Evolutionary conservation across 2,113 vertebrate species (phyloP).

Genomic region (Etia nguti): DNA sequence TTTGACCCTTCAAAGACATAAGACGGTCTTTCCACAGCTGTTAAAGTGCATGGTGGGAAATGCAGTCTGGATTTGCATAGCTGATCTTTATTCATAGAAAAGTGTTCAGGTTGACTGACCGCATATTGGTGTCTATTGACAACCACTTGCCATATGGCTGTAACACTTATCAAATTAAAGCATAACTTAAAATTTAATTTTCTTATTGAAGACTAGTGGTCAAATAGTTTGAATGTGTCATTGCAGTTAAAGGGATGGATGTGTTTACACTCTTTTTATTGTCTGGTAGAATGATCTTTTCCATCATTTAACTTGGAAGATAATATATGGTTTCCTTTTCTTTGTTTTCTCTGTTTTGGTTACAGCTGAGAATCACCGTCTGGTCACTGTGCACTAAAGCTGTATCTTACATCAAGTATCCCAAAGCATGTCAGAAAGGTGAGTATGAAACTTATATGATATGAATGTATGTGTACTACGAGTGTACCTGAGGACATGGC

Average conservation of each 20-base stretch:
- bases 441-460: constrained; percentile 54
- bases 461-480: not conserved
- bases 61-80: not conserved
- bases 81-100: not conserved
- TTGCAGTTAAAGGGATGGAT: not conserved
- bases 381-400: constrained; percentile 98
- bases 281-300: not conserved
- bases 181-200: not conserved
- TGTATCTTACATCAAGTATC: constrained; percentile 97
- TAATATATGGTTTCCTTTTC: not conserved
- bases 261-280: not conserved
- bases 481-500: constrained; percentile 56
- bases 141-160: not conserved
- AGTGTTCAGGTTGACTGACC: constrained; percentile 2
- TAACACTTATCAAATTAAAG: not conserved
- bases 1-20: not conserved
- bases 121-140: not conserved
- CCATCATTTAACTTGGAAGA: constrained; percentile 6
- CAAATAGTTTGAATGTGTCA: not conserved
- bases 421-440: constrained; percentile 95
- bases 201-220: not conserved
- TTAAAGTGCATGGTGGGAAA: not conserved
- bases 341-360: not conserved
- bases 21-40: not conserved
- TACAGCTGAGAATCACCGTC: constrained; percentile 91